phyloP scores from a whole-genome alignment of 2,797 vertebrate species.

The Coccyzus lansbergi region DNA sequence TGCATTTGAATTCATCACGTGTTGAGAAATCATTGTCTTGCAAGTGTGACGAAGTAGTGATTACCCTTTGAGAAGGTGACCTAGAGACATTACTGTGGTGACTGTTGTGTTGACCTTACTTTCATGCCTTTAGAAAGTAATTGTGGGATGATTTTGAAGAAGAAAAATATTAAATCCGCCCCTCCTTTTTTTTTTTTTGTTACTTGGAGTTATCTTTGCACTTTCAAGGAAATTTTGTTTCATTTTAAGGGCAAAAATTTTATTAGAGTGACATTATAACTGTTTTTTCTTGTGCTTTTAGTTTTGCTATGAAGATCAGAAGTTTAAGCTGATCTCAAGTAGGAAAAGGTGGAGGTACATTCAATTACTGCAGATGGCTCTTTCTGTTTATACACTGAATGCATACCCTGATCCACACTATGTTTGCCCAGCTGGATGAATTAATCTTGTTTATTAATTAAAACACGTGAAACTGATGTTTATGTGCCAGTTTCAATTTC shows the following conservation, averaged over 20 bases:
- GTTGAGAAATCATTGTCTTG: neutral
- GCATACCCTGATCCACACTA: neutral
- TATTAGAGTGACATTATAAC: neutral
- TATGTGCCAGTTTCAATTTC: neutral
- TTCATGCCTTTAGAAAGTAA: neutral
- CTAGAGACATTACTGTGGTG: neutral
- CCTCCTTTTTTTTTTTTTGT: neutral
- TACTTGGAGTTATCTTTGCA: neutral
- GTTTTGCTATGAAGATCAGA: neutral
- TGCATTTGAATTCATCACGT: neutral
- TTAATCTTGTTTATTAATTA: constrained; percentile 10
- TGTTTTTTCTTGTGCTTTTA: neutral
- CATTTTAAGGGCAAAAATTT: neutral
- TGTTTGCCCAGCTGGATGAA: constrained; percentile 9
- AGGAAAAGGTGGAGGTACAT: neutral
- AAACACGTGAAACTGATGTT: neutral
- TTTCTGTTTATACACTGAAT: neutral
- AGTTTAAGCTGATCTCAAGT: neutral
- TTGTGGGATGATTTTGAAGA: neutral
- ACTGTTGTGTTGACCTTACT: neutral
- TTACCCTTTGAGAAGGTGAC: constrained; percentile 22
- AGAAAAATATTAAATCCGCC: neutral
- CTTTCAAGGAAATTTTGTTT: neutral
- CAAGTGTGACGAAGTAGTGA: neutral
- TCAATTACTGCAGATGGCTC: neutral